Evolutionary conservation across 2,888 invertebrate genomes (phyloP).

Genomic region (Torymus aiolomorphi): DNA sequence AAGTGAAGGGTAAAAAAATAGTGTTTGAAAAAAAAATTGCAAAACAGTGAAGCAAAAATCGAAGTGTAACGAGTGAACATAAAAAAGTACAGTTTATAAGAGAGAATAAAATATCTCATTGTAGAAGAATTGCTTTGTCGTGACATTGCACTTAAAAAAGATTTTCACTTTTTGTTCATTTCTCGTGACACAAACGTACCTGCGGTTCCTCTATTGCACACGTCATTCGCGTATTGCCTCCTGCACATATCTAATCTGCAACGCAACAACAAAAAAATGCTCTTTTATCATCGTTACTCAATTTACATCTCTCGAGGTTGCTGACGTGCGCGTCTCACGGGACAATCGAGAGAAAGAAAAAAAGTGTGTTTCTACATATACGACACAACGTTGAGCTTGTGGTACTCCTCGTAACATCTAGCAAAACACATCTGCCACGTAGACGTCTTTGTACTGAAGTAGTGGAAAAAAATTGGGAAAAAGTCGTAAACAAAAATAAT

Average conservation of each 20-base stretch:
- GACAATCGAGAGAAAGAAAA: conserved; percentile 48
- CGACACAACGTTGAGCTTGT: conserved; percentile 37
- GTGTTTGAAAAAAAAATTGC: conserved; percentile 54
- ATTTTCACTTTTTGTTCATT: conserved; percentile 41
- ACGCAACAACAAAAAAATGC: conserved; percentile 80
- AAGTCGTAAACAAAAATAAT: conserved; percentile 2
- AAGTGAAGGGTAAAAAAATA: conserved; percentile 36
- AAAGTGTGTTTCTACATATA: not conserved
- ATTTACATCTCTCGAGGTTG: conserved; percentile 53
- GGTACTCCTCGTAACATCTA: conserved; percentile 19
- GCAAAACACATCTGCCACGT: conserved; percentile 30
- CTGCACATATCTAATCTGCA: conserved; percentile 99
- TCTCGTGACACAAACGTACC: conserved; percentile 81
- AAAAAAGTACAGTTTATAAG: not conserved
- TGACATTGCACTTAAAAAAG: not conserved
- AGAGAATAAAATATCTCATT: conserved; percentile 43
- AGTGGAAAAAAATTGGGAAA: conserved; percentile 20
- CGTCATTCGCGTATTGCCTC: conserved; percentile 94
- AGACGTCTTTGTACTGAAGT: conserved; percentile 7
- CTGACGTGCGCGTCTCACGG: conserved; percentile 56
- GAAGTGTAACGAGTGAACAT: conserved; percentile 12
- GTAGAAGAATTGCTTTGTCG: conserved; percentile 20
- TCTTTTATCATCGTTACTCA: conserved; percentile 70
- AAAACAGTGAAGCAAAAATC: conserved; percentile 47
- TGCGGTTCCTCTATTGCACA: conserved; percentile 98